Conservation (phyloP, 2,797 vertebrate species). For the Pogonophryne albipinna region DNA sequence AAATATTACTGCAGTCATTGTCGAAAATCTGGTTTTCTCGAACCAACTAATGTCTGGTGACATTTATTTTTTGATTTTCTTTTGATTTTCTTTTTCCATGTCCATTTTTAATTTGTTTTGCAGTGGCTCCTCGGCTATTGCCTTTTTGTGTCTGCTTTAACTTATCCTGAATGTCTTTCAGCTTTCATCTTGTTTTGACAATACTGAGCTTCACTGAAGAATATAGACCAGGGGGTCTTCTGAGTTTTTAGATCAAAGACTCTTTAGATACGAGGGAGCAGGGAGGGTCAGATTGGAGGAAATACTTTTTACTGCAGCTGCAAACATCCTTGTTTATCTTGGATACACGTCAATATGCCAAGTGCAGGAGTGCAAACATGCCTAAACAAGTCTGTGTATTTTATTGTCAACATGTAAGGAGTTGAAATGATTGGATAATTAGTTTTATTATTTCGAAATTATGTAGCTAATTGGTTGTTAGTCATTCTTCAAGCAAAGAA, state of each 20-base stretch:
- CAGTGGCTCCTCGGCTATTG: constrained; percentile 45
- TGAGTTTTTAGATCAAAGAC: no score
- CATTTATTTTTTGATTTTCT: not conserved
- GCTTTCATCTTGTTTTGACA: constrained; percentile 43
- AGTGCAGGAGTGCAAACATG: not conserved
- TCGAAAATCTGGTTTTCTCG: not conserved
- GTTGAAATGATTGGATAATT: not conserved
- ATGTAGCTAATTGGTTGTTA: not conserved
- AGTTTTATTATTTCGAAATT: not conserved
- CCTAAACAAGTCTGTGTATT: not conserved
- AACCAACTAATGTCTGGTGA: not conserved
- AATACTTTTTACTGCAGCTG: constrained; percentile 3
- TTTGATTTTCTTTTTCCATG: not conserved
- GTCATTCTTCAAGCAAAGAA: not conserved
- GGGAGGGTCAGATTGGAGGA: constrained; percentile 20
- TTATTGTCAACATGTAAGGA: not conserved
- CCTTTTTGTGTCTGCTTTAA: constrained; percentile 44
- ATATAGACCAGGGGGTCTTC: constrained; percentile 22
- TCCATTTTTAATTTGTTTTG: constrained; percentile 49
- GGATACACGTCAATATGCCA: constrained; percentile 14
- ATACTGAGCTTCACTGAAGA: constrained; percentile 46
- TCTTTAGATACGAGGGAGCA: no score
- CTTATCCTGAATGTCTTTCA: constrained; percentile 24
- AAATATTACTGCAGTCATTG: not conserved
- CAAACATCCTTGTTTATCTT: constrained; percentile 28